phyloP scores from a whole-genome alignment of 2,113 vertebrate species.

The Butorides virescens region DNA sequence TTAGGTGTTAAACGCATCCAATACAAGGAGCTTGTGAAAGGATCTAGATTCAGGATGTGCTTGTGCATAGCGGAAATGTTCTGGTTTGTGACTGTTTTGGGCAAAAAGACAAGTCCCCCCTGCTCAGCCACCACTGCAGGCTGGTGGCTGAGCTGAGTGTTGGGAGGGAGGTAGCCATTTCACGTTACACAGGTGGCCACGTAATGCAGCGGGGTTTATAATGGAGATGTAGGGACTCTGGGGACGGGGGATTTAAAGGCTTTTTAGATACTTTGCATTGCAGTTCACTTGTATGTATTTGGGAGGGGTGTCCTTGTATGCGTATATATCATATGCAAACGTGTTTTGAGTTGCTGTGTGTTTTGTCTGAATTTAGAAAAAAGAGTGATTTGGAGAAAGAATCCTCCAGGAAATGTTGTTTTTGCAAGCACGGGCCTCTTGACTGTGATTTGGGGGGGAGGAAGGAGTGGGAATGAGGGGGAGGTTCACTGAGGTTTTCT shows the following conservation, averaged over 20 bases:
- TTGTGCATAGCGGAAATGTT: neutral
- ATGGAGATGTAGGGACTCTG: neutral
- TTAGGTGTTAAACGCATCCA: neutral
- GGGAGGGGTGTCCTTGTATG: neutral
- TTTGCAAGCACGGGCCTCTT: neutral
- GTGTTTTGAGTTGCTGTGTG: neutral
- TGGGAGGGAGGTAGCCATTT: neutral
- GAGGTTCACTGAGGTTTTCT: constrained; percentile 43
- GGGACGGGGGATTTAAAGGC: neutral
- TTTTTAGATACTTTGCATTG: neutral
- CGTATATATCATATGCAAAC: neutral
- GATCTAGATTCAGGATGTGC: neutral
- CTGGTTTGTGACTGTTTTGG: neutral
- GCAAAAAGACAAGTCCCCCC: neutral
- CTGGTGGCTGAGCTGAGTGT: neutral
- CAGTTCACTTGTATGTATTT: neutral
- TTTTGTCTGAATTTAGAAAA: constrained; percentile 47
- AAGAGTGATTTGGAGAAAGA: constrained; percentile 11
- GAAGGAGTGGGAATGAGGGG: constrained; percentile 48
- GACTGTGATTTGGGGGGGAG: constrained; percentile 6
- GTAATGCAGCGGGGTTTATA: fast-evolving
- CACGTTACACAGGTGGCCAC: fast-evolving
- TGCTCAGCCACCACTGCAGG: neutral
- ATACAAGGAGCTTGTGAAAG: neutral
- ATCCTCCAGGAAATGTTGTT: constrained; percentile 26